Conservation (phyloP, 2,113 vertebrate genomes). For the Synodontis membranacea region DNA sequence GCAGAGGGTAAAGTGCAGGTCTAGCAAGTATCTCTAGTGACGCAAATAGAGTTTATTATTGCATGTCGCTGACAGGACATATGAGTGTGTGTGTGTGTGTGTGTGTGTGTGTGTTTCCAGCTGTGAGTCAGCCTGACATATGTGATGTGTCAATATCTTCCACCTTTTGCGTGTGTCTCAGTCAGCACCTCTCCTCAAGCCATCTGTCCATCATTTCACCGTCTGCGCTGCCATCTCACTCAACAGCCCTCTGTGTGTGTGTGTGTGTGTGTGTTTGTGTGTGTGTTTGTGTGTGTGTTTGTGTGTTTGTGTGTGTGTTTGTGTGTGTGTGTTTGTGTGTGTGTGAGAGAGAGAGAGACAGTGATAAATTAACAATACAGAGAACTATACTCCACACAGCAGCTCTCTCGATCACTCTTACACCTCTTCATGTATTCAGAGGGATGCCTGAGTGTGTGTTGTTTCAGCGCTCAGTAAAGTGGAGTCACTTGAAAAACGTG, state of each 20-base stretch:
- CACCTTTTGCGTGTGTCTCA: slow-evolving; percentile 13
- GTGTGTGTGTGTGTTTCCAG: not conserved
- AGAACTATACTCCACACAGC: not conserved
- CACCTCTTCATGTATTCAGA: not conserved
- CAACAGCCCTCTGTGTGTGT: not conserved
- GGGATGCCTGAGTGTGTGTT: not conserved
- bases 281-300: not conserved
- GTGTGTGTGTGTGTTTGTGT: not conserved
- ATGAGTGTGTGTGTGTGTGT: not conserved
- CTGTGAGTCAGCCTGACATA: slow-evolving; percentile 32
- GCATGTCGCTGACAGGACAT: slow-evolving; percentile 15
- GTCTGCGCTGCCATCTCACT: slow-evolving; percentile 39
- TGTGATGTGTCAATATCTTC: slow-evolving; percentile 36
- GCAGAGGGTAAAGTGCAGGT: slow-evolving; percentile 9
- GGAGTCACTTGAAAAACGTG: not conserved
- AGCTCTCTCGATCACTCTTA: not conserved
- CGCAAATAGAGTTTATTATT: slow-evolving; percentile 6
- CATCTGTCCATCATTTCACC: slow-evolving; percentile 49
- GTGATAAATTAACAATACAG: slow-evolving; percentile 17
- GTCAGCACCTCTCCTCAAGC: slow-evolving; percentile 38
- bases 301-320: not conserved
- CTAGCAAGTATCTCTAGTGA: slow-evolving; percentile 18
- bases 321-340: not conserved
- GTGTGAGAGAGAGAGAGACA: not conserved
- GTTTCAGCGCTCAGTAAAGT: not conserved